Percentiles rank a stretch among this genome's conserved stretches.
Evolutionary conservation across 2,888 invertebrate species (phyloP).

Genomic region (Tethea ocularis): DNA sequence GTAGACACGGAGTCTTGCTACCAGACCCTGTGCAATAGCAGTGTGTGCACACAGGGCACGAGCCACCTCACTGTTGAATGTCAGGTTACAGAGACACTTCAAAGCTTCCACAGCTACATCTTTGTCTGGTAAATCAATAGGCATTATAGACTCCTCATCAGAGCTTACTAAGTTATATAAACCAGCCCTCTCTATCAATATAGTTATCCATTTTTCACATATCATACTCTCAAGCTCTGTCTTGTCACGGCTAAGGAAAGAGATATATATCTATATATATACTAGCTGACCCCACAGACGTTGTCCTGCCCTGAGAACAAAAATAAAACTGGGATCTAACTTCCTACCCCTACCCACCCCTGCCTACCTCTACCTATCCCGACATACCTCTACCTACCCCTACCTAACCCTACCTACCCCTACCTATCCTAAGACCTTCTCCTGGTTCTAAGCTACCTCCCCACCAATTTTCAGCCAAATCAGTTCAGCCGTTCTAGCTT

Average conservation of each 20-base stretch:
- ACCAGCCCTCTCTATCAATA: constrained; percentile 87
- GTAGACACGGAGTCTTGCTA: constrained; percentile 88
- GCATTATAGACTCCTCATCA: constrained; percentile 59
- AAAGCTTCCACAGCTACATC: constrained; percentile 89
- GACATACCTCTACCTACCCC: no score
- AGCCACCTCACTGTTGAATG: constrained; percentile 87
- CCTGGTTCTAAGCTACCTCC: no score
- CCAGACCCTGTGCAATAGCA: constrained; percentile 87
- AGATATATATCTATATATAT: no score
- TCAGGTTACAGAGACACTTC: constrained; percentile 95
- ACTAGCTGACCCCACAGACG: no score
- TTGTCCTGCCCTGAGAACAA: no score
- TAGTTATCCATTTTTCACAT: constrained; percentile 86
- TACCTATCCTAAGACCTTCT: no score
- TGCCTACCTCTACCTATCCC: no score
- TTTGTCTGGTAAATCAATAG: constrained; percentile 70
- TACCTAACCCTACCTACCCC: no score
- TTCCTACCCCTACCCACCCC: no score
- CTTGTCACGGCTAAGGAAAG: constrained; percentile 89
- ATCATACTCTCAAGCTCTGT: constrained; percentile 87
- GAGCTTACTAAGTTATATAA: constrained; percentile 74
- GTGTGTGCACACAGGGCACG: constrained; percentile 80
- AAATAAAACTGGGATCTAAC: no score
- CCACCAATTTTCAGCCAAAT: no score
- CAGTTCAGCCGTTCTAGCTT: no score